phyloP scores from a whole-genome alignment of 2,797 vertebrate species.

The Rhynchonycteris naso region DNA sequence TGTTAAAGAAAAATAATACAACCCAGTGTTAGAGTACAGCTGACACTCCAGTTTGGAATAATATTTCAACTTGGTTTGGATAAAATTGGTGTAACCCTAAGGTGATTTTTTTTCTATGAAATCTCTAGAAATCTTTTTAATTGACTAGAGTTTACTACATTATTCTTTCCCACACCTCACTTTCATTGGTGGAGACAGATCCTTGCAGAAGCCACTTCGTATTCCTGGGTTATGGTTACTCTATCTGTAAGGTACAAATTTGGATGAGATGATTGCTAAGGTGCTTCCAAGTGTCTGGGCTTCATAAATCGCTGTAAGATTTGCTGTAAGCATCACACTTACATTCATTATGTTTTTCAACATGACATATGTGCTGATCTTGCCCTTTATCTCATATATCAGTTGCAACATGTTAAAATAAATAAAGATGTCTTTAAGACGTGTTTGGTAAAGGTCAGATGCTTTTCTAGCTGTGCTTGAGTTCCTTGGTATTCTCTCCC shows the following conservation, averaged over 20 bases:
- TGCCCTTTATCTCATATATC: background rate
- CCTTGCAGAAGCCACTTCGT: background rate
- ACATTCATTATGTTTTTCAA: background rate
- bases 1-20: constrained; percentile 34
- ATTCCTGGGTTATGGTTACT: background rate
- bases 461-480: background rate
- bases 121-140: constrained; percentile 52
- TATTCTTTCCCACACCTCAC: background rate
- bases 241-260: background rate
- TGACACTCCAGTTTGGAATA: background rate
- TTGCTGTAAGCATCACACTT: background rate
- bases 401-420: background rate
- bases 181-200: background rate
- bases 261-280: background rate
- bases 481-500: background rate
- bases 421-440: background rate
- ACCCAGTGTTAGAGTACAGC: background rate
- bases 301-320: background rate
- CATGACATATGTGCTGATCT: background rate
- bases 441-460: background rate
- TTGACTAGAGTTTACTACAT: background rate
- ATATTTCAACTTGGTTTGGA: constrained; percentile 44
- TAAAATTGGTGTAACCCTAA: constrained; percentile 33
- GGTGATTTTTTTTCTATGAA: constrained; percentile 53
- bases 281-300: background rate